These are phyloP conservation scores for Myodes glareolus DNA, from an alignment of 2,113 vertebrate species.

Conservation along the genomic window DNA sequence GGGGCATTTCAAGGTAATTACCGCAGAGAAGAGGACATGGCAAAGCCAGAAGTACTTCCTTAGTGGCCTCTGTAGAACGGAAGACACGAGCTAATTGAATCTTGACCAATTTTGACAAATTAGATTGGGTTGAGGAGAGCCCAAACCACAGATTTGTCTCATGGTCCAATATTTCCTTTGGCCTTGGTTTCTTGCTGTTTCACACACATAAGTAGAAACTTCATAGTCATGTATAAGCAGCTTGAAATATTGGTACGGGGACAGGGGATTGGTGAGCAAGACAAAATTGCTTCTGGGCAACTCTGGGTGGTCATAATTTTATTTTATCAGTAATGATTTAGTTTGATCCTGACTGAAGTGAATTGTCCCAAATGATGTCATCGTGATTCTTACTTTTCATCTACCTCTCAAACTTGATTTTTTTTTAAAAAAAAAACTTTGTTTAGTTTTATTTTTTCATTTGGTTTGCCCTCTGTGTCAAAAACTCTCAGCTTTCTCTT, in stretches of 20 bases:
- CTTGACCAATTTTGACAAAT: conserved; percentile 33
- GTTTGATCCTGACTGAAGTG: neutral
- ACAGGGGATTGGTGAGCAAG: accelerated
- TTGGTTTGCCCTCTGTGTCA: neutral
- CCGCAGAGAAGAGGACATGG: neutral
- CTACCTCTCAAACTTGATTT: neutral
- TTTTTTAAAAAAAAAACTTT: neutral
- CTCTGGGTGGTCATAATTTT: neutral
- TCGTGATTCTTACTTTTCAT: neutral
- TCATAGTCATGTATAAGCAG: neutral
- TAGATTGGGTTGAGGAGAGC: neutral
- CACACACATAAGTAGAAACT: neutral
- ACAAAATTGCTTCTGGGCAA: neutral
- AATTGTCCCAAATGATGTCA: neutral
- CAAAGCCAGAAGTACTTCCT: neutral
- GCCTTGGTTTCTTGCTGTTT: neutral
- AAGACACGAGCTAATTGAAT: conserved; percentile 26
- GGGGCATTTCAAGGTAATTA: conserved; percentile 37
- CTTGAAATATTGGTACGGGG: neutral
- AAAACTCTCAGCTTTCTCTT: neutral
- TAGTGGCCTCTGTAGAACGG: neutral
- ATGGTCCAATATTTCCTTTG: neutral
- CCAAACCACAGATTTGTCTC: neutral
- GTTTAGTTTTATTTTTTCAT: neutral
- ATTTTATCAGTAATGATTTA: conserved; percentile 11